phyloP scores from a whole-genome alignment of 1,140 invertebrate species.

The Bombus breviceps region DNA sequence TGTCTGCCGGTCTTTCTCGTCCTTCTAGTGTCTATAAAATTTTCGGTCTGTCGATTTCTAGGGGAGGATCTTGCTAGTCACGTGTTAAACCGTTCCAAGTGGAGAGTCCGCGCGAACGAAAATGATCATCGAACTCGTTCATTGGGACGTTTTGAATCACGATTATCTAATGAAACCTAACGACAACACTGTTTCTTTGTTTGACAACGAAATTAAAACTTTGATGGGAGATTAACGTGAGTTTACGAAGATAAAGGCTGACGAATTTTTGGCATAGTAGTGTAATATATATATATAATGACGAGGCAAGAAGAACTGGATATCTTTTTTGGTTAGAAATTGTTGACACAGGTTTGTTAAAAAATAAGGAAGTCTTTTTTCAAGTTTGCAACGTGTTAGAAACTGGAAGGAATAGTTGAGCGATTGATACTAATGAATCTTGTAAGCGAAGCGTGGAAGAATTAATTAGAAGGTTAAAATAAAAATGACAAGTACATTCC shows the following conservation, averaged over 20 bases:
- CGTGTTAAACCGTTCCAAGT: constrained; percentile 35
- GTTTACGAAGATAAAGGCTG: neutral
- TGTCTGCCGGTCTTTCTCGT: too few relatives aligned
- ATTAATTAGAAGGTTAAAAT: neutral
- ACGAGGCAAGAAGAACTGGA: neutral
- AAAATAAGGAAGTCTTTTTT: neutral
- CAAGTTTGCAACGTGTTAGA: neutral
- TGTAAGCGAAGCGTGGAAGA: neutral
- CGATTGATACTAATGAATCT: neutral
- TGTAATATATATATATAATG: neutral
- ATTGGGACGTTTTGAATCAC: neutral
- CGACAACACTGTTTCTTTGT: neutral
- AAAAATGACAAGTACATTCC: neutral
- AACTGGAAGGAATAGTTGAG: neutral
- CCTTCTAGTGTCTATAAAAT: neutral
- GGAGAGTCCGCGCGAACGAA: neutral
- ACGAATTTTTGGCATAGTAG: too few relatives aligned
- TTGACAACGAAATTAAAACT: neutral
- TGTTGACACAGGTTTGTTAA: neutral
- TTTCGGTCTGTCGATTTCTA: neutral
- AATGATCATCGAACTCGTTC: neutral
- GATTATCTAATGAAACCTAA: neutral
- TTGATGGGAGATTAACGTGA: neutral
- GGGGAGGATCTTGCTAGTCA: constrained; percentile 47
- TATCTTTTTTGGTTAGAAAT: neutral